A percentile compares a stretch with the other conserved stretches of the same genome.
Conservation (phyloP, 1,140 invertebrate species). For the Battus philenor region DNA sequence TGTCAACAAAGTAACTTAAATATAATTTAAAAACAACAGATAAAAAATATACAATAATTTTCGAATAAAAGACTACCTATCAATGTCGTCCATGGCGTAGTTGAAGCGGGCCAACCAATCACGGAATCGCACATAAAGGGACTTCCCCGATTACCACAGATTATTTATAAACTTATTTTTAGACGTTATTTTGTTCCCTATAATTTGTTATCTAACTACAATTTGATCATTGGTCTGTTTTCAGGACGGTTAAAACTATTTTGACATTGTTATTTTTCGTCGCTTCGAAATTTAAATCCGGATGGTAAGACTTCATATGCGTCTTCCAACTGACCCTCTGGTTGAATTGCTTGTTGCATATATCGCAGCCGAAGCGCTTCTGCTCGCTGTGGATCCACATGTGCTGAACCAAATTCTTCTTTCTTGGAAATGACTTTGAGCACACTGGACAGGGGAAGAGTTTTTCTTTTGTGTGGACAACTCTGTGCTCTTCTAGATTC, state of each 20-base stretch:
- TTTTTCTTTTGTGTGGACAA: constrained; percentile 52
- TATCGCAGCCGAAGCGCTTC: constrained; percentile 57
- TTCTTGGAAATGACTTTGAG: constrained; percentile 71
- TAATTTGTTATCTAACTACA: constrained; percentile 2
- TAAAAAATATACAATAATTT: too few species aligned
- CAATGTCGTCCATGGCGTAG: too few species aligned
- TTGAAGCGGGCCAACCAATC: too few species aligned
- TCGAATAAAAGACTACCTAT: too few species aligned
- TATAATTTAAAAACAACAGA: too few species aligned
- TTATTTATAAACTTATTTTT: too few species aligned
- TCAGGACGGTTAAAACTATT: constrained; percentile 30
- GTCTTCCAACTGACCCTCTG: constrained; percentile 57
- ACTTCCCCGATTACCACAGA: too few species aligned
- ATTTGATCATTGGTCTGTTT: constrained; percentile 23
- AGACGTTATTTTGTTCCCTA: too few species aligned
- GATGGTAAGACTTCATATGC: constrained; percentile 54
- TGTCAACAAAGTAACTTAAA: too few species aligned
- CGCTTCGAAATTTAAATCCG: constrained; percentile 36
- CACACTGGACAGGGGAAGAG: constrained; percentile 57
- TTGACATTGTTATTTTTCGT: constrained; percentile 40
- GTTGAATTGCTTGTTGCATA: constrained; percentile 75
- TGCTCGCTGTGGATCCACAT: constrained; percentile 67
- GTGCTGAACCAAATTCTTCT: constrained; percentile 73
- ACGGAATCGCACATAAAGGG: too few species aligned
- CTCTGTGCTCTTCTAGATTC: constrained; percentile 43